Percentiles rank a stretch among this genome's conserved stretches.
Evolutionary conservation across 2,888 invertebrate genomes (phyloP).

Genomic region (Cryptocheilus praepositus): DNA sequence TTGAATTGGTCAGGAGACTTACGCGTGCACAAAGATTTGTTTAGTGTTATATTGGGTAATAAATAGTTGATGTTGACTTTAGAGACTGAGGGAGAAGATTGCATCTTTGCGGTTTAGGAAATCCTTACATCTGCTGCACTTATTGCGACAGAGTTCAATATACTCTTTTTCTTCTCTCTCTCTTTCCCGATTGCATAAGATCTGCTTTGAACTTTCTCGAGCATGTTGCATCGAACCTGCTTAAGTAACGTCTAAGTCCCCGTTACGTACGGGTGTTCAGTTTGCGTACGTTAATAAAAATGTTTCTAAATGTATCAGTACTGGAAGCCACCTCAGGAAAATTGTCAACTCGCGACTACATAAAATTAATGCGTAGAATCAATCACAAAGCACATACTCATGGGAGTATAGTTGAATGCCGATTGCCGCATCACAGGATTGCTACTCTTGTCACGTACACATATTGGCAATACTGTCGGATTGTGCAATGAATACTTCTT

Average conservation of each 20-base stretch:
- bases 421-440: neutral
- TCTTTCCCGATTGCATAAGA: conserved; percentile 57
- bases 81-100: conserved; percentile 8
- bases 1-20: neutral
- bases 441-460: neutral
- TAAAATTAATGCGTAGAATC: neutral
- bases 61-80: neutral
- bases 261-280: neutral
- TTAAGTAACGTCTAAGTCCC: conserved; percentile 29
- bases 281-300: neutral
- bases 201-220: conserved; percentile 67
- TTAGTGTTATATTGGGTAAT: neutral
- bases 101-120: conserved; percentile 19
- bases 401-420: too few species aligned
- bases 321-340: too few species aligned
- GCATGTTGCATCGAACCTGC: conserved; percentile 38
- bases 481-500: neutral
- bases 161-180: conserved; percentile 40
- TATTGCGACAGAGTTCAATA: conserved; percentile 54
- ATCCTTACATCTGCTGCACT: conserved; percentile 37
- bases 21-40: too few species aligned
- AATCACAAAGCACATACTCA: neutral
- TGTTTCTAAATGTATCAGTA: too few species aligned
- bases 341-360: neutral
- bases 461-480: conserved; percentile 1